Evolutionary conservation across 2,113 vertebrate species (phyloP).

Genomic region (Dromas ardeola): DNA sequence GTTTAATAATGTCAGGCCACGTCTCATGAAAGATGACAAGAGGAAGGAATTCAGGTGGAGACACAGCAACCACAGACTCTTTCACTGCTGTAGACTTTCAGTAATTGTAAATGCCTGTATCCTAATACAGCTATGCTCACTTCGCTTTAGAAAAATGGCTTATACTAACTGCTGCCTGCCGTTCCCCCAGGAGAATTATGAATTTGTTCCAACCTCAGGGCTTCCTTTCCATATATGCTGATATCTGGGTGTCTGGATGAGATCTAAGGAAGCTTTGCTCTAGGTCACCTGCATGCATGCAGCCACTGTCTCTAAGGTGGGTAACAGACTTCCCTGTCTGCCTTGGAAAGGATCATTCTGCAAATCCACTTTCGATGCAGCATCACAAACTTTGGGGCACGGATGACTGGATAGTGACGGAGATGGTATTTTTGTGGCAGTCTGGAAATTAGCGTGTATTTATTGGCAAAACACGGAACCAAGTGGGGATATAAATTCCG

Average conservation of each 20-base stretch:
- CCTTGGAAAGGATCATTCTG: background rate
- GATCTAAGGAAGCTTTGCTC: background rate
- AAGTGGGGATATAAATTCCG: background rate
- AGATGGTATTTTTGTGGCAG: background rate
- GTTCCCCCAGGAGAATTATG: background rate
- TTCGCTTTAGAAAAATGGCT: background rate
- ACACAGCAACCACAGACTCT: background rate
- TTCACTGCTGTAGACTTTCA: background rate
- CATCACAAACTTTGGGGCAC: background rate
- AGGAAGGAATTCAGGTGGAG: background rate
- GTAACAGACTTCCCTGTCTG: background rate
- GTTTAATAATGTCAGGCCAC: background rate
- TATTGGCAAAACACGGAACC: background rate
- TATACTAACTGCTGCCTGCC: background rate
- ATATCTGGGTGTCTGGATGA: background rate
- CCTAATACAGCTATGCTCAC: background rate
- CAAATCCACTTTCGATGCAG: background rate
- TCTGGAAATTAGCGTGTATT: background rate
- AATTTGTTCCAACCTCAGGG: background rate
- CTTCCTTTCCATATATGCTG: background rate
- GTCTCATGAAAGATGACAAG: background rate
- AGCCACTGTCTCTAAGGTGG: background rate
- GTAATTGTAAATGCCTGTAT: too few relatives aligned
- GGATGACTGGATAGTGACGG: background rate
- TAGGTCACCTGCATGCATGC: background rate